Evolutionary conservation across 2,888 invertebrate species (phyloP).

Genomic region (Theodoxus fluviatilis): DNA sequence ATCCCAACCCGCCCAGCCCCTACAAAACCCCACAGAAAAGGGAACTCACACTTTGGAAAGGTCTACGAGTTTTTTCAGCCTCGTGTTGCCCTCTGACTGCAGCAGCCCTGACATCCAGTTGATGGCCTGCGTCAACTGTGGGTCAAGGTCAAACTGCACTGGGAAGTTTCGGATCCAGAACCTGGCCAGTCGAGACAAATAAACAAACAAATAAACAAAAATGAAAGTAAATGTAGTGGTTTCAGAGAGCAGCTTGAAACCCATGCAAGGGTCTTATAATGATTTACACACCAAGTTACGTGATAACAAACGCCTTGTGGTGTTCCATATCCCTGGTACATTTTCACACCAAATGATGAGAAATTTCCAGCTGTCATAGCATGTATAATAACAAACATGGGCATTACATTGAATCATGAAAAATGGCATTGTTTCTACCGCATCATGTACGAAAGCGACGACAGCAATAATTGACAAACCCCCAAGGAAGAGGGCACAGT

Average conservation of each 20-base stretch:
- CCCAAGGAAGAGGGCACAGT: too few species aligned
- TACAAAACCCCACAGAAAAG: background rate
- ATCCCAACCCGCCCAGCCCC: too few species aligned
- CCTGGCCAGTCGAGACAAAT: constrained; percentile 54
- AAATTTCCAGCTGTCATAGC: too few species aligned
- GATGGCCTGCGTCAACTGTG: constrained; percentile 64
- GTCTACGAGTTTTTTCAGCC: constrained; percentile 65
- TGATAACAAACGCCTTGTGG: background rate
- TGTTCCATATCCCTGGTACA: too few species aligned
- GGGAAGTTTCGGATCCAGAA: constrained; percentile 70
- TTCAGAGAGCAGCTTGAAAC: background rate
- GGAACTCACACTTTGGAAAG: constrained; percentile 67
- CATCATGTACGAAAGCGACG: too few species aligned
- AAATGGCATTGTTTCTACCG: too few species aligned
- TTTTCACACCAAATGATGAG: too few species aligned
- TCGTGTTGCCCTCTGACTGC: constrained; percentile 57
- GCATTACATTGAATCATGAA: too few species aligned
- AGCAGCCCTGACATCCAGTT: constrained; percentile 64
- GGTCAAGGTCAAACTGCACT: constrained; percentile 69
- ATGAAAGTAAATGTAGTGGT: background rate
- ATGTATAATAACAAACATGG: too few species aligned
- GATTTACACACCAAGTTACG: background rate
- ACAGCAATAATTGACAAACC: too few species aligned
- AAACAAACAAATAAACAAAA: background rate
- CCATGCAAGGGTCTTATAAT: background rate